Evolutionary conservation across 2,113 vertebrate genomes (phyloP), one percentile per base, ranked within the genome.

Genomic region (Dolichallabes microphthalmus): DNA sequence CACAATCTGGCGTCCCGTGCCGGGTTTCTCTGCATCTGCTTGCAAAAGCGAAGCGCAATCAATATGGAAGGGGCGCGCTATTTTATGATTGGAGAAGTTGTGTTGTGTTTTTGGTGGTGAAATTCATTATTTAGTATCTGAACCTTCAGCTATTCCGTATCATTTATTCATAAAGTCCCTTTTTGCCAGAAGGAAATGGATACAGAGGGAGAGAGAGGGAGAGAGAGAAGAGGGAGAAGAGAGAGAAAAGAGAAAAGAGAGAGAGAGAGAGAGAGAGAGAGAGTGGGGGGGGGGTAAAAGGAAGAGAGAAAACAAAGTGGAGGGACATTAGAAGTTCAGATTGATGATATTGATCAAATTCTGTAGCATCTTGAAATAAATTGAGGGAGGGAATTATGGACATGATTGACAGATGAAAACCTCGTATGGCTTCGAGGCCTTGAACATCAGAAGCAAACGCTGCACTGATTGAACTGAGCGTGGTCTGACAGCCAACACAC

Each of bases 41-140:
- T 98, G 97, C 97, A 96, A 97, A 98, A 97, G 98, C 96, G 96
- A 97, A 98, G 97, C 97, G 98, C 97, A 98, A 99, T 99, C 98
- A 99, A 99, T 99, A 98, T 97, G 96, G 98, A 98, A 98, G 98
- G 98, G 97, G 97, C 98, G 98, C 96, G 96, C 96, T 98, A 98
- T 98, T 99, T 99, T 99, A 99, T 99, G 98, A 99, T 98, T 98
- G 98, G 98, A 99, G 97, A 98, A 99, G 98, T 99, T 99, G 98
- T 99, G 98, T 99, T 99, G 98, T 99, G 98, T 99, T 99, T 85
- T 99, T 98, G 98, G 98, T 99, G 98, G 98, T 98, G 98, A 99
- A 99, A 99, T 99, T 99, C 98, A 99, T 99, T 99, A 99, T 99
- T 99, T 99, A 99, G 98, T 99, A 99, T 99, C 97, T 99, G 98